phyloP scores from a whole-genome alignment of 2,888 invertebrate species.

The Furcula furcula region DNA sequence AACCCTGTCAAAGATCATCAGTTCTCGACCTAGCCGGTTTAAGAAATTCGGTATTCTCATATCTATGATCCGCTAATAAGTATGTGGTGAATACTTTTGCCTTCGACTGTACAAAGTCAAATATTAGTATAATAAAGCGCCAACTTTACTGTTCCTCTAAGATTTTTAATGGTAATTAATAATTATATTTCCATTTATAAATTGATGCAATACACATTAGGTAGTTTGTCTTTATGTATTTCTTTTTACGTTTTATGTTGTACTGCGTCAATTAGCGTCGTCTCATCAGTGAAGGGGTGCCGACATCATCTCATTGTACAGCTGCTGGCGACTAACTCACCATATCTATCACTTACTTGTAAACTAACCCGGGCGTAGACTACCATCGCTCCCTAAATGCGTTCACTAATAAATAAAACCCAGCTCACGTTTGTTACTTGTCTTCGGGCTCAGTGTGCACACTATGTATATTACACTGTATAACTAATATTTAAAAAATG shows the following conservation, averaged over 20 bases:
- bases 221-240: constrained; percentile 31
- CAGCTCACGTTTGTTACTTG: constrained; percentile 61
- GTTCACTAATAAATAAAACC: constrained; percentile 71
- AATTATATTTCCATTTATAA: constrained; percentile 31
- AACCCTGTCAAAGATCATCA: too few relatives aligned
- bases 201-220: constrained; percentile 47
- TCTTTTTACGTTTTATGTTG: constrained; percentile 32
- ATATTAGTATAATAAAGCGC: not conserved
- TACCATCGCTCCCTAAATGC: constrained; percentile 49
- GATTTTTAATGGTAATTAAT: constrained; percentile 38
- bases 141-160: constrained; percentile 60
- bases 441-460: constrained; percentile 48
- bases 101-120: not conserved
- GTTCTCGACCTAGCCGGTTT: too few relatives aligned
- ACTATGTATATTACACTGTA: constrained; percentile 8
- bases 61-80: too few relatives aligned
- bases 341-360: constrained; percentile 34
- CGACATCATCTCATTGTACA: constrained; percentile 43
- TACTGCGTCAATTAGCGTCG: constrained; percentile 61
- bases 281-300: constrained; percentile 50
- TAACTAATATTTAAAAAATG: not conserved
- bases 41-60: too few relatives aligned
- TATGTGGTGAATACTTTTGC: too few relatives aligned
- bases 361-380: constrained; percentile 72
- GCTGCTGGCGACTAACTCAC: constrained; percentile 58